Evolutionary conservation across 2,888 invertebrate genomes (phyloP), one percentile per base, ranked within the genome.

Genomic region (Acleris literana): DNA sequence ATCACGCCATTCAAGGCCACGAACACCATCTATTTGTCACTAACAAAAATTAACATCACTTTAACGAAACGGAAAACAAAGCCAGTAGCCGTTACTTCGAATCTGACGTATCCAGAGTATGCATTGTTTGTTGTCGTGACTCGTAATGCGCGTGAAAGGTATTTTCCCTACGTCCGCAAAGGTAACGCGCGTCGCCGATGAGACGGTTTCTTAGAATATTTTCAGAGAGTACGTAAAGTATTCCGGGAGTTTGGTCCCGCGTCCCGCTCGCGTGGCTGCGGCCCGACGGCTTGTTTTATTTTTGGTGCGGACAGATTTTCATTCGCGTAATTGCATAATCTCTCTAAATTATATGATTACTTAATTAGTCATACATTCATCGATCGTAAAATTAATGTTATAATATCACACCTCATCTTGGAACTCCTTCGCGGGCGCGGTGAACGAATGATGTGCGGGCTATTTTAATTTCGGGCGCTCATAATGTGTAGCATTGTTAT

Each of bases 301-400:
- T 83, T 83, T 80, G 78, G 80, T 78, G 71, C 64, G 73, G 72
- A 71, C 73, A 75, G 63, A 77, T 77, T 79, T 80, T 75, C 72
- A 77, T 82, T 82, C 81, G 78, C 81, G 81, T 80, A 83, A 81
- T 81, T 78, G 76, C 69, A 60, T 66, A 76, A 75, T 69, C 70
- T 69, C 72, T 74, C 74, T 68, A 70, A 56, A 70, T 72, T 78
- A 77, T 78, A 81, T 76, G 73, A 71, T 69, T 69, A 64, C 68
- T 72, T 77, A 78, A 79, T 80, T 76, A 73, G 70, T 67, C 44
- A 11, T 22, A 43, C 58, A 39, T 20, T 43, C 52, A 66, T 13
- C 18, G 52, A 25, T 52, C n/a, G 13, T 56, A 25, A 11, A 13
- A 59, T 20, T 22, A 29, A 20, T 20, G 5, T 20, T 16, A 29